Base-by-base conservation (phyloP, 2,888 invertebrate species). In the Geotrupes spiniger region DNA sequence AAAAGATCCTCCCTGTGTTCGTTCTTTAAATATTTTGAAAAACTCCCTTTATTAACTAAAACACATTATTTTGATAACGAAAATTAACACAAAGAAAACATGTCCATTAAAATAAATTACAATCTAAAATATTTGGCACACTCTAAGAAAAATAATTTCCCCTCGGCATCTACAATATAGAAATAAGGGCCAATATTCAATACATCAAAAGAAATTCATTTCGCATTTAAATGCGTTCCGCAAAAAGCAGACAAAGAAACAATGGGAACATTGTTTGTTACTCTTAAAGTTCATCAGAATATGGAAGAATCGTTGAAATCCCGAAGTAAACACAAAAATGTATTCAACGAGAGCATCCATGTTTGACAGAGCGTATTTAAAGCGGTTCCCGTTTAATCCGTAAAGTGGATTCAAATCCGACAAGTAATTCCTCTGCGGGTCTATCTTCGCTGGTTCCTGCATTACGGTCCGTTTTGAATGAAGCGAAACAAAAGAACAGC, bases 331-430 rank as follows among this genome's bases (percentile, higher is more conserved):
- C 46, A 52, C 39, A 49, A 49, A 52, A 52, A 49, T 49, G 38
- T 52, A 44, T 52, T 46, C 46, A 36, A 15, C 38, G 42, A 45
- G 31, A 31, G 36, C 40, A 41, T 28, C 45, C 40, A 40, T 49
- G 52, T 51, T 55, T 53, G 55, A 46, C 52, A 42, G 51, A 40
- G 49, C 55, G 55, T 43, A 55, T 51, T 55, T 53, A 53, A 55
- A 59, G 56, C 54, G 58, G 61, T 60, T 58, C 60, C 58, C 53
- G 59, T 62, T 64, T 70, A 70, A 70, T 69, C 70, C 66, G 60
- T 70, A 68, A 70, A 70, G 70, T 70, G 70, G 68, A 70, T 70
- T 69, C 65, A 68, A 70, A 70, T 69, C 68, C 68, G 58, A 54
- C 61, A 61, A 61, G 62, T 64, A 62, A 63, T 63, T 60, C 64